Evolutionary conservation across 2,113 vertebrate species (phyloP).

Genomic region (Carlito syrichta): DNA sequence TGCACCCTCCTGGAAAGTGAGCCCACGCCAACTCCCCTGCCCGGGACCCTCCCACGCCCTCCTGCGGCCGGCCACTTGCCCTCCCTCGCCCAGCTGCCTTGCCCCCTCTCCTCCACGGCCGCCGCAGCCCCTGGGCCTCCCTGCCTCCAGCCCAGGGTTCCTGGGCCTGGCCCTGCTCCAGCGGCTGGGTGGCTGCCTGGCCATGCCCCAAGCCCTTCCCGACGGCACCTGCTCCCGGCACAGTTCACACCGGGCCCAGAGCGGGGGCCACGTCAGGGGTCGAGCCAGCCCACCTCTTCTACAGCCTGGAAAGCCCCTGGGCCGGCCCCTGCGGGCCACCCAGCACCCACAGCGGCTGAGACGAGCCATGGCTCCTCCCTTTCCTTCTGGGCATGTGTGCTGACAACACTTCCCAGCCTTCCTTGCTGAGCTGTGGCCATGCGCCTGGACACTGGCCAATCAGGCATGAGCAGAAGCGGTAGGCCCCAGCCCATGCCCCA

Average conservation of each 20-base stretch:
- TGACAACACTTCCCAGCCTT: neutral
- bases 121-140: neutral
- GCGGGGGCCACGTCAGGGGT: neutral
- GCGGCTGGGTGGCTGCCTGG: fast-evolving
- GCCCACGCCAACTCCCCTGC: neutral
- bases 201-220: neutral
- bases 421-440: neutral
- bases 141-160: neutral
- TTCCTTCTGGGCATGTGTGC: fast-evolving
- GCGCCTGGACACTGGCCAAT: neutral
- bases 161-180: neutral
- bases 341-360: neutral
- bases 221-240: neutral
- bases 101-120: neutral
- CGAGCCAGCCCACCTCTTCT: neutral
- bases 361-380: neutral
- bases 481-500: neutral
- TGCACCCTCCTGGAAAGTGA: neutral
- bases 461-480: neutral
- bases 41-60: neutral
- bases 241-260: neutral
- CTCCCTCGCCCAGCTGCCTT: neutral
- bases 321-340: neutral
- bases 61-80: neutral
- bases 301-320: neutral